A percentile compares a stretch with the other conserved stretches of the same genome.
Evolutionary conservation across 2,797 vertebrate genomes (phyloP).

Genomic region (Peromyscus nudipes): DNA sequence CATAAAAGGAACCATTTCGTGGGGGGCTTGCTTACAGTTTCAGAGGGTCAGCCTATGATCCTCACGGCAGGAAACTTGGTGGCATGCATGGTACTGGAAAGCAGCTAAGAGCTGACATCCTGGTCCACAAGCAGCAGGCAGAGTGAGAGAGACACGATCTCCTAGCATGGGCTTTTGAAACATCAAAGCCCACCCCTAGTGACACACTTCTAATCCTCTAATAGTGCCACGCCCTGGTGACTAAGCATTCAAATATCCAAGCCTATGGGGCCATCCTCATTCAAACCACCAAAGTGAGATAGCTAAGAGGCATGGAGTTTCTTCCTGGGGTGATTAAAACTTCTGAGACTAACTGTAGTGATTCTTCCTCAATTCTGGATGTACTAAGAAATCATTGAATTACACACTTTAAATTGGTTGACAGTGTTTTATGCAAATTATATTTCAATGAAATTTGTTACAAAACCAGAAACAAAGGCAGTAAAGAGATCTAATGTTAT

Average conservation of each 20-base stretch:
- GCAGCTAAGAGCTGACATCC: neutral
- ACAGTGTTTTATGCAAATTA: neutral
- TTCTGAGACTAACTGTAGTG: neutral
- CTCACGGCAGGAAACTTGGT: neutral
- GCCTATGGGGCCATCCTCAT: neutral
- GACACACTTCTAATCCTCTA: neutral
- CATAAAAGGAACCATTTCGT: neutral
- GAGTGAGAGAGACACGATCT: neutral
- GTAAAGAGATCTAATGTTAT: neutral
- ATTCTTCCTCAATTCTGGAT: neutral
- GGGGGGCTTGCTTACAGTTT: neutral
- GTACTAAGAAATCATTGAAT: neutral
- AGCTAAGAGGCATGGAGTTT: neutral
- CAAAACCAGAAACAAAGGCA: slow-evolving; percentile 12
- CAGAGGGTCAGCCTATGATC: too few species aligned
- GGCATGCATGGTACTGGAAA: neutral
- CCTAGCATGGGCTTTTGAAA: neutral
- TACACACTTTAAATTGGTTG: neutral
- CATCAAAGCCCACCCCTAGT: neutral
- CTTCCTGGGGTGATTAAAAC: neutral
- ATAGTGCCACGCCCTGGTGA: neutral
- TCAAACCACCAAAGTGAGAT: too few species aligned
- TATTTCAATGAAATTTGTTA: slow-evolving; percentile 13
- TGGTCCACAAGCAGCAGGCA: too few species aligned
- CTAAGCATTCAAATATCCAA: neutral